Base-by-base conservation (phyloP, 1,140 invertebrate species). In the Brachionus manjavacas region DNA sequence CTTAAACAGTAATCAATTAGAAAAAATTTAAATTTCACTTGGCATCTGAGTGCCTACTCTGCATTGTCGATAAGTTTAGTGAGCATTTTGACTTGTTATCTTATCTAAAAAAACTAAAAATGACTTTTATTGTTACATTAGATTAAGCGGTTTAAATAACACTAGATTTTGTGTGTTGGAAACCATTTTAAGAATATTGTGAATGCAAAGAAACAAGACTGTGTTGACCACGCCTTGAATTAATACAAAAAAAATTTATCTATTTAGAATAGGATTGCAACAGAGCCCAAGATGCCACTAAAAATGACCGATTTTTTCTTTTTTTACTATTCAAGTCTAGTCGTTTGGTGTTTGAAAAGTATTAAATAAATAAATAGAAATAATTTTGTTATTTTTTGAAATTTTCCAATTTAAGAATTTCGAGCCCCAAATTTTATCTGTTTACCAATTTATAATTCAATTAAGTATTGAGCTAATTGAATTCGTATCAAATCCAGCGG, bases 291-390 rank as follows among this genome's bases (percentile, higher is more conserved):
- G 20, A 49, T 76, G 72, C 72, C 72, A 76, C 28, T 76, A 76
- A 76, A 76, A 49, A 76, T 76, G 72, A 76, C 72, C 72, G 72
- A 76, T 76, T 76, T 49, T 76, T 76, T 25, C 43, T 76, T 76
- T 49, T 76, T 76, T 25, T 72, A 1, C 35, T 35, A 20, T 41
- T 20, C 14, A 31, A 72, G 68, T 72, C 68, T 72, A 72, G 68
- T 43, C 68, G 41, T 20, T 72, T 72, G 68, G 39, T 35, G 31
- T 72, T 72, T 72, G 66, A 31, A 68, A 14, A 68, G 66, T 2
- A 72, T 72, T 72, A 72, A 72, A 72, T 46, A 72, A 72, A 72
- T 72, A 72, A 72, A 72, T 72, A 72, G 20, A 43, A 43, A 43
- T 72, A 20, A 72, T 41, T 43, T 72, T 72, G 39, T 55, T 20